These are phyloP conservation scores for Cherax quadricarinatus DNA, from an alignment of 1,140 invertebrate species.

Conservation along the genomic window DNA sequence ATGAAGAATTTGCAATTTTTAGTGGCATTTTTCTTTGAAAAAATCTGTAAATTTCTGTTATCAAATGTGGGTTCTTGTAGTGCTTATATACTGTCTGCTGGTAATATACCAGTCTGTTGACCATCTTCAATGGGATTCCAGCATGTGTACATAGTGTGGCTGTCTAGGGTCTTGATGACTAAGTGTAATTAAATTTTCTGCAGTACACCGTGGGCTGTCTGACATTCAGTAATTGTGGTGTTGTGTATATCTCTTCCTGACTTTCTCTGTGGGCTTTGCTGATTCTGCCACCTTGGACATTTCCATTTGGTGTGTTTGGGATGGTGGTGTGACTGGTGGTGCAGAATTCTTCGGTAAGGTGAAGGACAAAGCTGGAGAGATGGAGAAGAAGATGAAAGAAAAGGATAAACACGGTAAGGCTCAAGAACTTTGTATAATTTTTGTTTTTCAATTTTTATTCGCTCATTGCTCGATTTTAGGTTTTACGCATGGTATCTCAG, in stretches of 20 bases:
- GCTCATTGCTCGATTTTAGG: too few species aligned
- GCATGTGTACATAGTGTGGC: neutral
- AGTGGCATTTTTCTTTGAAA: too few species aligned
- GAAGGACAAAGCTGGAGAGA: slow-evolving; percentile 93
- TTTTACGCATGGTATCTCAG: too few species aligned
- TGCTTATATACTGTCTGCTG: neutral
- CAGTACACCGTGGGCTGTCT: neutral
- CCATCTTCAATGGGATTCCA: neutral
- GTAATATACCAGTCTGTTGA: neutral
- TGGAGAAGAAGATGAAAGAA: slow-evolving; percentile 92
- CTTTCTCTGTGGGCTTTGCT: neutral
- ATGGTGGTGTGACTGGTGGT: neutral
- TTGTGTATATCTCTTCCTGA: neutral
- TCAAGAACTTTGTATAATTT: too few species aligned
- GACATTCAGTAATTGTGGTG: neutral
- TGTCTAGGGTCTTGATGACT: neutral
- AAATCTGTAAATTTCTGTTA: too few species aligned
- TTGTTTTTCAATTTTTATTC: too few species aligned
- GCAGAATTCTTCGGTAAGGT: slow-evolving; percentile 94
- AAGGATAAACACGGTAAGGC: slow-evolving; percentile 91
- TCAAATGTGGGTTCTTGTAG: too few species aligned
- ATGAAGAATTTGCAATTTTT: too few species aligned
- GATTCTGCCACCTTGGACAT: neutral
- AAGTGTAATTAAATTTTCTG: neutral
- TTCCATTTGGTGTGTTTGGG: neutral